Evolutionary conservation across 2,888 invertebrate genomes (phyloP).

Genomic region (Drosophila tripunctata): DNA sequence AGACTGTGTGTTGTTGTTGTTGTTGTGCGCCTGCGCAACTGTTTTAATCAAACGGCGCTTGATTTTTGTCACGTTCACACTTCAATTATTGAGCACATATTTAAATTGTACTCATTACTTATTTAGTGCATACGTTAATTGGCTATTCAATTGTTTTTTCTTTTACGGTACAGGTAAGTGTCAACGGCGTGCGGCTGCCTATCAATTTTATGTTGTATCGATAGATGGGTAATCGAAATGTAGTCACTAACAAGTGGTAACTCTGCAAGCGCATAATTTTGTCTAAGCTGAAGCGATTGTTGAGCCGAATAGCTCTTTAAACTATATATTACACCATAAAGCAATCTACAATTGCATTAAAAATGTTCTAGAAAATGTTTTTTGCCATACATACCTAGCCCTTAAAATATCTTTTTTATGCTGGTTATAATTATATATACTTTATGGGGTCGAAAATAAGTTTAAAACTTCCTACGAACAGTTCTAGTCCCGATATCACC

Average conservation of each 20-base stretch:
- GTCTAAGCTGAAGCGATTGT: no score
- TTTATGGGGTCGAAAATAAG: no score
- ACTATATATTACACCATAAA: no score
- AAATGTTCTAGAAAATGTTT: no score
- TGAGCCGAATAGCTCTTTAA: no score
- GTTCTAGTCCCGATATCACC: no score
- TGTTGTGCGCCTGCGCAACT: constrained; percentile 28
- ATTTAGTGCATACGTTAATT: constrained; percentile 42
- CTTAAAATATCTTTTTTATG: no score
- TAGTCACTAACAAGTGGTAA: neutral
- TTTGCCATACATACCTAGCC: no score
- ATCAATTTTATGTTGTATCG: constrained; percentile 12
- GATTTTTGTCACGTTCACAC: constrained; percentile 47
- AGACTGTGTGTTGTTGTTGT: neutral
- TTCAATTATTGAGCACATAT: constrained; percentile 30
- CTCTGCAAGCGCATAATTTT: neutral
- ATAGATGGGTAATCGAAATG: neutral
- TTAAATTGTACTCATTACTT: no score
- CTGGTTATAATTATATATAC: no score
- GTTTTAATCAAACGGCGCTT: constrained; percentile 27
- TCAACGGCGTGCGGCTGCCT: constrained; percentile 15
- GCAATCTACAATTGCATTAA: no score
- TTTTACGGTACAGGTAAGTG: constrained; percentile 55
- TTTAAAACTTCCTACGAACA: no score
- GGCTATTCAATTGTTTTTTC: constrained; percentile 36